These are phyloP conservation scores for Pedetes capensis DNA, from an alignment of 2,113 vertebrate species.

Conservation along the genomic window DNA sequence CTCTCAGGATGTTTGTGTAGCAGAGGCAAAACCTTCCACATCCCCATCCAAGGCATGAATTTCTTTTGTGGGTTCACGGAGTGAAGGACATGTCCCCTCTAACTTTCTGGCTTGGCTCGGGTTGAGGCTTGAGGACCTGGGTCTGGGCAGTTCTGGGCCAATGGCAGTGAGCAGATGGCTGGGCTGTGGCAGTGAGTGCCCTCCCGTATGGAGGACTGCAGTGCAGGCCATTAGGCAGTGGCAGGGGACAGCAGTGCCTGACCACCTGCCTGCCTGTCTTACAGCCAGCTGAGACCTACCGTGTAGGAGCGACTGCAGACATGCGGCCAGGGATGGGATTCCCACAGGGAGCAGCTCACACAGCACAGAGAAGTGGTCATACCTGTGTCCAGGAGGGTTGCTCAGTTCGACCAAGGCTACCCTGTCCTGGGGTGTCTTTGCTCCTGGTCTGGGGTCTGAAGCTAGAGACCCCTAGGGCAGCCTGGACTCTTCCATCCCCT, in stretches of 20 bases:
- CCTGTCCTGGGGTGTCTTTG: not conserved
- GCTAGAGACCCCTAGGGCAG: not conserved
- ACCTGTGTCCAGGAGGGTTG: slow-evolving; percentile 80
- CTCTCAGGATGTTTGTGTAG: not conserved
- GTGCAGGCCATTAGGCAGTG: not conserved
- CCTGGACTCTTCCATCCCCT: no score
- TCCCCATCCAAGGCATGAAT: fast-evolving
- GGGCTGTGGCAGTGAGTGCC: not conserved
- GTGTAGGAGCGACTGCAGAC: slow-evolving; percentile 88
- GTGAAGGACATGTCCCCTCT: not conserved
- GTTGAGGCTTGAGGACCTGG: not conserved
- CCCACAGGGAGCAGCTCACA: slow-evolving; percentile 95
- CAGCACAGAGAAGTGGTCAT: slow-evolving; percentile 95
- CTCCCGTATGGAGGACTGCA: not conserved
- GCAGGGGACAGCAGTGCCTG: not conserved
- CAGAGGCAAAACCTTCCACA: not conserved
- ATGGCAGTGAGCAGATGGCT: not conserved
- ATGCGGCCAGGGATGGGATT: slow-evolving; percentile 91
- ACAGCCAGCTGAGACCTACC: slow-evolving; percentile 80
- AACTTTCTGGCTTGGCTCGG: not conserved
- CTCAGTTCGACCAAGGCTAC: not conserved
- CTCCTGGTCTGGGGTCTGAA: not conserved
- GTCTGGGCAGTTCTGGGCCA: not conserved
- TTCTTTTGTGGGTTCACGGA: not conserved
- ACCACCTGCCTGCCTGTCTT: not conserved